Conservation (phyloP, 2,888 invertebrate genomes). For the Agrilus biguttatus region DNA sequence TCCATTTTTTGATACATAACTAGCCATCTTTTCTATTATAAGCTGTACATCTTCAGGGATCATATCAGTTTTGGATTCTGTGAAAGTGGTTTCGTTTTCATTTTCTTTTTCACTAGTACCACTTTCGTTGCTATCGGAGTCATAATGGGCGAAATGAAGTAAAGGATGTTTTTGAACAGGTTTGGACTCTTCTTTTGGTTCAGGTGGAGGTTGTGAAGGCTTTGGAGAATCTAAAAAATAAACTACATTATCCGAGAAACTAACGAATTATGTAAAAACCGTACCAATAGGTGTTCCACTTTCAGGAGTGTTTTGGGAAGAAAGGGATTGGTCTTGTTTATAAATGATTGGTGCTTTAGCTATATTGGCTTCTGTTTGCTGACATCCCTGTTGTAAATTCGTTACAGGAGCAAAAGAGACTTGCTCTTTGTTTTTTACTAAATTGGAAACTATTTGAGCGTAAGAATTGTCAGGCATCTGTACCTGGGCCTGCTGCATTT, state of each 20-base stretch:
- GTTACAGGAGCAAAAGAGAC: neutral
- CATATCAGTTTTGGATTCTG: slow-evolving; percentile 22
- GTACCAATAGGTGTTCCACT: neutral
- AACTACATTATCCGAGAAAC: too few relatives aligned
- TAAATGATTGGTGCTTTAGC: slow-evolving; percentile 31
- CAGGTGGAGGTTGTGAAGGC: neutral
- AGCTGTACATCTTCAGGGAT: slow-evolving; percentile 74
- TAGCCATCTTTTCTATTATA: slow-evolving; percentile 93
- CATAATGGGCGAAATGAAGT: slow-evolving; percentile 23
- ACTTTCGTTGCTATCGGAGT: slow-evolving; percentile 21
- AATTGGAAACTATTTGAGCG: slow-evolving; percentile 28
- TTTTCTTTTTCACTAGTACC: slow-evolving; percentile 12
- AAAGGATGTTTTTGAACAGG: slow-evolving; percentile 4
- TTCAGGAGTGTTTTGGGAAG: neutral
- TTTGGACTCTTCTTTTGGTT: neutral
- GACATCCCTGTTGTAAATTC: neutral
- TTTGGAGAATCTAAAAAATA: too few relatives aligned
- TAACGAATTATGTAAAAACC: neutral
- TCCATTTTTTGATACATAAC: slow-evolving; percentile 92
- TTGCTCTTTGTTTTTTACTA: slow-evolving; percentile 20
- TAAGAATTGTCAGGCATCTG: slow-evolving; percentile 21
- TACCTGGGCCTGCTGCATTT: slow-evolving; percentile 23
- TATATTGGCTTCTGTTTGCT: slow-evolving; percentile 10
- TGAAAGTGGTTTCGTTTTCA: slow-evolving; percentile 5
- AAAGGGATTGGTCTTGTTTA: slow-evolving; percentile 8